Percentiles rank a stretch among this genome's conserved stretches.
phyloP scores from a whole-genome alignment of 2,797 vertebrate genomes.

The Gouania willdenowi region DNA sequence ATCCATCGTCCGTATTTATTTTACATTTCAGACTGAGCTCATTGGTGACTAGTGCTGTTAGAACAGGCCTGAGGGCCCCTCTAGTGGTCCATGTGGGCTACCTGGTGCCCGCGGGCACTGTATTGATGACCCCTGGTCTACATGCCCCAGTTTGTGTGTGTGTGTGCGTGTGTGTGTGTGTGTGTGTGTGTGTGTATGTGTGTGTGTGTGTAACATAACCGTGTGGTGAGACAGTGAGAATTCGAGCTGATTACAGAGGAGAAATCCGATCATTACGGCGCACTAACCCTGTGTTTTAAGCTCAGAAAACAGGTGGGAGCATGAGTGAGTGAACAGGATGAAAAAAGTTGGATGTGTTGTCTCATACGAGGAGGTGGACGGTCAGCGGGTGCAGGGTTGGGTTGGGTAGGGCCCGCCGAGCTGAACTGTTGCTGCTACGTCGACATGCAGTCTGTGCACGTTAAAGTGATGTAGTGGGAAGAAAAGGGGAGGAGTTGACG shows the following conservation, averaged over 20 bases:
- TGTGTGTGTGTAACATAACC: conserved; percentile 36
- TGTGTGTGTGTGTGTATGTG: conserved; percentile 4
- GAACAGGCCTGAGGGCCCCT: no score
- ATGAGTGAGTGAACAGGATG: conserved; percentile 58
- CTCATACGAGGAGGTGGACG: conserved; percentile 40
- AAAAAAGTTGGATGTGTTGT: conserved; percentile 53
- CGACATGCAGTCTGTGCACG: conserved; percentile 23
- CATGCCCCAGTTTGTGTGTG: not conserved
- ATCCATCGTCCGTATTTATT: no score
- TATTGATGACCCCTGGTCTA: no score
- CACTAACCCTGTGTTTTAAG: conserved; percentile 73
- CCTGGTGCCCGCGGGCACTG: no score
- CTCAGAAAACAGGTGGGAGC: conserved; percentile 70
- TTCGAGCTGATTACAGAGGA: conserved; percentile 78
- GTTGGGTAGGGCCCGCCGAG: conserved; percentile 39
- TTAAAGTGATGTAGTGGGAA: conserved; percentile 30
- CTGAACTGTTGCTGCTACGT: conserved; percentile 26
- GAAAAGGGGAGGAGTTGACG: conserved; percentile 15
- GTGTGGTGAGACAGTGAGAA: conserved; percentile 60
- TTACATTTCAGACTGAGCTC: no score
- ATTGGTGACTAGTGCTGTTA: no score
- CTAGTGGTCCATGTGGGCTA: no score
- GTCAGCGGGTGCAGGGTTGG: conserved; percentile 62
- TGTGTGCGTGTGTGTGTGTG: not conserved
- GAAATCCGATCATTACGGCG: conserved; percentile 72